Evolutionary conservation across 2,797 vertebrate species (phyloP).

Genomic region (Rhynchonycteris naso): DNA sequence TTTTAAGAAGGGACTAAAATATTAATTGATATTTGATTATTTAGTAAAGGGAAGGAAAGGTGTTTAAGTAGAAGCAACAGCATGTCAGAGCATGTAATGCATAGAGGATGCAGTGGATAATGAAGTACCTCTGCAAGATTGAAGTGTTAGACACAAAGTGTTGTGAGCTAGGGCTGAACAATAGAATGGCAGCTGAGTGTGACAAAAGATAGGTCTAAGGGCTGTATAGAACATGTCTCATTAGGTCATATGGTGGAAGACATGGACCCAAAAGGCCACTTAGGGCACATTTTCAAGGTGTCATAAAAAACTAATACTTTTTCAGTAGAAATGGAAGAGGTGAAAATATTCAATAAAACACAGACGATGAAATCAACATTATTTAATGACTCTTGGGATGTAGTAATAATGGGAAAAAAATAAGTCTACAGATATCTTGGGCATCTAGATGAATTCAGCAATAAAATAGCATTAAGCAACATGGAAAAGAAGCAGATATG

Average conservation of each 20-base stretch:
- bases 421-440: background rate
- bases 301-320: background rate
- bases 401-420: background rate
- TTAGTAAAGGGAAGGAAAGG: background rate
- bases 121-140: background rate
- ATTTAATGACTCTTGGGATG: background rate
- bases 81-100: background rate
- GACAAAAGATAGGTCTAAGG: background rate
- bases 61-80: background rate
- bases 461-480: background rate
- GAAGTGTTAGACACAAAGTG: background rate
- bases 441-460: background rate
- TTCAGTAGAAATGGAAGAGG: background rate
- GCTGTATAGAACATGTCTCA: too few relatives aligned
- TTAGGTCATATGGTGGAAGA: background rate
- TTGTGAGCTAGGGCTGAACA: background rate
- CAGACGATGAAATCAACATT: background rate
- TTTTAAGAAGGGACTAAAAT: background rate
- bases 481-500: background rate
- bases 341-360: background rate
- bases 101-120: background rate
- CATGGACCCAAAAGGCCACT: background rate
- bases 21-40: background rate
- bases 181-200: background rate
- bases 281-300: background rate